Conservation (phyloP, 2,113 vertebrate species). For the Climacteris rufus region DNA sequence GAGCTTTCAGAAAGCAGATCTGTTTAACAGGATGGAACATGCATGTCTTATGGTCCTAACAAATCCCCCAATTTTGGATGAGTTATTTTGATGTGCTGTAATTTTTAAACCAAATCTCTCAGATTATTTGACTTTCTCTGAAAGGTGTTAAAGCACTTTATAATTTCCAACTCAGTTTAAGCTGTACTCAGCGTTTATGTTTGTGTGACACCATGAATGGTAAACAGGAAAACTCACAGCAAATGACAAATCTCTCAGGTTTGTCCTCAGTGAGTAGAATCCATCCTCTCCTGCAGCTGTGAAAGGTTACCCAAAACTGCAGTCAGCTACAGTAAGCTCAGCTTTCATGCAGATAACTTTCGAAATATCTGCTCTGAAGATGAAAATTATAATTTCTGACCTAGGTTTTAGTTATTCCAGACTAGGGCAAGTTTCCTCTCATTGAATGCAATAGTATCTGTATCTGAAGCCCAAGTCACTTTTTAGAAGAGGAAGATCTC, state of each 20-base stretch:
- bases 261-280: background rate
- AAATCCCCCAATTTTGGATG: background rate
- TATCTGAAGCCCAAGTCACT: background rate
- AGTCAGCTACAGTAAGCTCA: background rate
- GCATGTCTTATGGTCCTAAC: background rate
- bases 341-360: background rate
- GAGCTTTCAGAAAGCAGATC: background rate
- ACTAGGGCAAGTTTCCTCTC: background rate
- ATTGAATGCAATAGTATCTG: background rate
- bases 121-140: background rate
- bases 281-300: background rate
- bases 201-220: background rate
- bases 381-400: background rate
- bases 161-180: background rate
- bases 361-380: background rate
- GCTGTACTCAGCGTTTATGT: background rate
- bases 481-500: background rate
- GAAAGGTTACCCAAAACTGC: background rate
- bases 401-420: background rate
- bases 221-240: background rate
- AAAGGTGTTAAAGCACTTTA: background rate
- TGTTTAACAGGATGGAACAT: background rate
- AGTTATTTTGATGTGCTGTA: background rate
- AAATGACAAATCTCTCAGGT: background rate
- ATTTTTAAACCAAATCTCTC: background rate